These are phyloP conservation scores for Tenthredo scrophulariae DNA, from an alignment of 2,888 invertebrate species.

Conservation along the genomic window DNA sequence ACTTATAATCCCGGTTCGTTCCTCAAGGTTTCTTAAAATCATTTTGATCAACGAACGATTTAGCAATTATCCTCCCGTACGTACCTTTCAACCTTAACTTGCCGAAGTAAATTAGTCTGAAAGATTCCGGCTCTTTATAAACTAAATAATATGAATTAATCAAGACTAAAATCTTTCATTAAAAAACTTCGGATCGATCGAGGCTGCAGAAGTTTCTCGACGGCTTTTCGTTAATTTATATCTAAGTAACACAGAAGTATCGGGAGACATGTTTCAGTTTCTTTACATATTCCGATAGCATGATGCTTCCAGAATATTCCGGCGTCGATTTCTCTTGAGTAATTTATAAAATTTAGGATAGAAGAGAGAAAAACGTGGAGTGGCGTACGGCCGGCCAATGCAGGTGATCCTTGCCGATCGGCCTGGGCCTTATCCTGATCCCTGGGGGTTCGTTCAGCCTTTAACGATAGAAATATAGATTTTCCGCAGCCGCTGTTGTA, in stretches of 20 bases:
- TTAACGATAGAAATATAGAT: background rate
- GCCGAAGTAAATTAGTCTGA: constrained; percentile 11
- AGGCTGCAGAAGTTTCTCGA: background rate
- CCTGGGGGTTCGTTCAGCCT: background rate
- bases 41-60: constrained; percentile 26
- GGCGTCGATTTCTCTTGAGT: background rate
- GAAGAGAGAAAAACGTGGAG: background rate
- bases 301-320: background rate
- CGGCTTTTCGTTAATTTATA: background rate
- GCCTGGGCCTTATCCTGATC: background rate
- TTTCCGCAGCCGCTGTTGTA: too few species aligned
- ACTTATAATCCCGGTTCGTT: constrained; percentile 8
- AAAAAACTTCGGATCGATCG: background rate
- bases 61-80: constrained; percentile 29
- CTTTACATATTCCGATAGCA: background rate
- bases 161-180: background rate
- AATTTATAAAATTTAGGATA: background rate
- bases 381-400: background rate
- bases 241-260: background rate
- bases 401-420: background rate
- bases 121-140: background rate
- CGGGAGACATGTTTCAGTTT: background rate
- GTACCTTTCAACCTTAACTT: background rate
- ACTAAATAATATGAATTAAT: background rate
- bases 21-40: background rate